Percentiles rank a stretch among this genome's conserved stretches.
Evolutionary conservation across 2,797 vertebrate genomes (phyloP).

Genomic region (Diglossa cyanea): DNA sequence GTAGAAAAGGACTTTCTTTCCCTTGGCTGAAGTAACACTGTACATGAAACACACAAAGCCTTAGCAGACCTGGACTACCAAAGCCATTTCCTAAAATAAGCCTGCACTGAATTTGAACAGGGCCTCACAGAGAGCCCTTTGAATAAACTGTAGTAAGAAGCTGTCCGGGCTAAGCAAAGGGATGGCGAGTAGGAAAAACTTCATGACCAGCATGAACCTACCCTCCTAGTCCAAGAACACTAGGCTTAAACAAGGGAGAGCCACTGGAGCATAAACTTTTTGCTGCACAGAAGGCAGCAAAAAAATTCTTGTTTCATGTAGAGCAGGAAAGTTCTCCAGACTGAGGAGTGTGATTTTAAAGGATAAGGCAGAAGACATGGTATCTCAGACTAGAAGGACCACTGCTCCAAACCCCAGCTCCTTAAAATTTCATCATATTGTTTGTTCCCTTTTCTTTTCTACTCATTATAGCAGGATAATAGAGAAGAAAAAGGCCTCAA

Average conservation of each 20-base stretch:
- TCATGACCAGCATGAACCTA: not conserved
- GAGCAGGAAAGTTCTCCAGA: not conserved
- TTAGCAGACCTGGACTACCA: not conserved
- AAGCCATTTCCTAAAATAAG: not conserved
- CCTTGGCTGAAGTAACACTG: not conserved
- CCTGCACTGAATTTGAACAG: not conserved
- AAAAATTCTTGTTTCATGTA: not conserved
- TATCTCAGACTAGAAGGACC: not conserved
- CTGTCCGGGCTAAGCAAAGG: not conserved
- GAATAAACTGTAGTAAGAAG: not conserved
- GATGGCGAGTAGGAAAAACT: not conserved
- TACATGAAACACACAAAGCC: not conserved
- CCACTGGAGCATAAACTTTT: not conserved
- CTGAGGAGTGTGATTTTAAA: not conserved
- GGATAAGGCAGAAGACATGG: not conserved
- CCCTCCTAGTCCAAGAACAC: not conserved
- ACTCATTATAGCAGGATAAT: not conserved
- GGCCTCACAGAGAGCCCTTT: not conserved
- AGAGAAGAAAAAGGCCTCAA: not conserved
- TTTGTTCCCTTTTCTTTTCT: not conserved
- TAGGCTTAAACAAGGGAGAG: not conserved
- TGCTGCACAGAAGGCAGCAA: not conserved
- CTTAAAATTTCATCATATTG: not conserved
- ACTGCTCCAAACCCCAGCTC: not conserved
- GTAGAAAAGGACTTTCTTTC: not conserved